A percentile compares a stretch with the other conserved stretches of the same genome.
Evolutionary conservation across 2,797 vertebrate species (phyloP).

Genomic region (Peromyscus attwateri): DNA sequence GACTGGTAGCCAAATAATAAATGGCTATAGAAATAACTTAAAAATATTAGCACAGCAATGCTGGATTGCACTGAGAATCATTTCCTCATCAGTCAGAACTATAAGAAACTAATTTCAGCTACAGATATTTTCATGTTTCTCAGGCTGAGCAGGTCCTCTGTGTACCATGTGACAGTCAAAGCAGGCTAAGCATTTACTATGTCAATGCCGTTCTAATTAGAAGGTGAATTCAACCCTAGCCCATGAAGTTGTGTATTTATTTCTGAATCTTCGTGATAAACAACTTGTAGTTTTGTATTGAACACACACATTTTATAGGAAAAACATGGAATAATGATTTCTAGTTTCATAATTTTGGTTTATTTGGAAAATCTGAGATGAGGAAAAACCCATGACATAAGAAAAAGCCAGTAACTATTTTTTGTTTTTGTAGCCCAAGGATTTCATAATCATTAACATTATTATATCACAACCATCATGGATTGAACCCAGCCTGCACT

Average conservation of each 20-base stretch:
- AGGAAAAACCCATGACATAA: not conserved
- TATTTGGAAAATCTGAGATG: constrained; percentile 26
- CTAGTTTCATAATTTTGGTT: not conserved
- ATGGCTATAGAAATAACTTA: constrained; percentile 1
- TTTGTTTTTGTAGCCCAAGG: not conserved
- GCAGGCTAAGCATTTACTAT: not conserved
- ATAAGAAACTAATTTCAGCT: constrained; percentile 61
- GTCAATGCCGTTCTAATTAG: not conserved
- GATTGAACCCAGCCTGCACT: not conserved
- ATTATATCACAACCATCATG: not conserved
- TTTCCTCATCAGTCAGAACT: constrained; percentile 45
- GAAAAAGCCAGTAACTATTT: not conserved
- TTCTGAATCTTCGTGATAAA: constrained; percentile 39
- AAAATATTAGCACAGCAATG: not conserved
- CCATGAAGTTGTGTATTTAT: not conserved
- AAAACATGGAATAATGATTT: not conserved
- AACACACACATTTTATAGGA: not conserved
- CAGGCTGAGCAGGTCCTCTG: not conserved
- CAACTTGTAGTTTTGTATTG: constrained; percentile 1
- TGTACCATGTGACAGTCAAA: not conserved
- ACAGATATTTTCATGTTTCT: not conserved
- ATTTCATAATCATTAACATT: not conserved
- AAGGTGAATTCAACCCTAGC: not conserved
- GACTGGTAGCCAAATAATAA: not conserved
- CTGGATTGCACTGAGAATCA: constrained; percentile 28